Evolutionary conservation across 1,140 invertebrate species (phyloP).

Genomic region (Caenorhabditis inopinata): DNA sequence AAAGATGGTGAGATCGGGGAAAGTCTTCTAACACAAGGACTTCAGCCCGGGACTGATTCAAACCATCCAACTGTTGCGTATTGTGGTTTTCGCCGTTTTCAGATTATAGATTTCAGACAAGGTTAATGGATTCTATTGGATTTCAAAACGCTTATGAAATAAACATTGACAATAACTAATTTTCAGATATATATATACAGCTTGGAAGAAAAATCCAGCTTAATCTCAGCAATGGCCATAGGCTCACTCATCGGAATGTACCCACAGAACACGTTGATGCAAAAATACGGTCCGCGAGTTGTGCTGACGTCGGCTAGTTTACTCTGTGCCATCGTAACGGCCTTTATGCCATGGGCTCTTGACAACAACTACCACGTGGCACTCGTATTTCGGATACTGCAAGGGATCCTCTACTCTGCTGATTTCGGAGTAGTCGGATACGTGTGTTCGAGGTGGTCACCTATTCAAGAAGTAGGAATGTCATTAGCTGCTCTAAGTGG

Average conservation of each 20-base stretch:
- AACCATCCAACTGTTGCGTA: no score
- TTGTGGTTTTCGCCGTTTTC: no score
- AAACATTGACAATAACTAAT: background rate
- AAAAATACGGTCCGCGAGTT: background rate
- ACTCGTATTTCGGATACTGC: constrained; percentile 1
- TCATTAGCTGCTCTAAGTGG: constrained; percentile 17
- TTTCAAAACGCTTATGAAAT: background rate
- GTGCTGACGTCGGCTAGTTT: background rate
- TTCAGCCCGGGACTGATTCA: no score
- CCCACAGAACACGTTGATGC: constrained; percentile 4
- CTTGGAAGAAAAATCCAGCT: constrained; percentile 7
- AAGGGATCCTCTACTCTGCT: constrained; percentile 13
- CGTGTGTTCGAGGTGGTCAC: constrained; percentile 11
- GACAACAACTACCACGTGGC: constrained; percentile 6
- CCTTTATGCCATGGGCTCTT: constrained; percentile 22
- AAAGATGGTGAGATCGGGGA: background rate
- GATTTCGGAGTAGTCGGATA: constrained; percentile 30
- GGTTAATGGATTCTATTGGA: no score
- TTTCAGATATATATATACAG: constrained; percentile 30
- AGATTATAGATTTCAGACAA: no score
- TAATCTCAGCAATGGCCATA: constrained; percentile 35
- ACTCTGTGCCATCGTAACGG: background rate
- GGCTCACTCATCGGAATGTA: constrained; percentile 32
- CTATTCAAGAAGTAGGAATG: background rate
- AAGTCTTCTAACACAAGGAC: background rate